phyloP scores from a whole-genome alignment of 2,113 vertebrate species.

The Neogobius melanostomus region DNA sequence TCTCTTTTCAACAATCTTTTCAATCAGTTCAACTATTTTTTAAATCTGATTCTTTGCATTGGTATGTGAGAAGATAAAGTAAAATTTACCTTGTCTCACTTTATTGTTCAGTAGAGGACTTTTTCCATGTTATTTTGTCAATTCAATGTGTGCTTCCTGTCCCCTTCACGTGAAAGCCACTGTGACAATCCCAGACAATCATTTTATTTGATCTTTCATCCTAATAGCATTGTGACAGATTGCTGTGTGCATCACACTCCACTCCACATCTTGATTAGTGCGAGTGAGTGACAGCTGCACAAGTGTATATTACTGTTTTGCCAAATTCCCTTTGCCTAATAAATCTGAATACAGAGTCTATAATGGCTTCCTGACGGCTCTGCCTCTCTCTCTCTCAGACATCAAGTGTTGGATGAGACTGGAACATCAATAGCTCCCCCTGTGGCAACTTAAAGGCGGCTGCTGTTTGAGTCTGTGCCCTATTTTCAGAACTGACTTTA shows the following conservation, averaged over 20 bases:
- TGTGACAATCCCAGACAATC: neutral
- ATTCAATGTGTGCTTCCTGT: neutral
- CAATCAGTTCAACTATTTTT: too few species aligned
- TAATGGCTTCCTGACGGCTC: neutral
- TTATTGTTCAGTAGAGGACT: too few species aligned
- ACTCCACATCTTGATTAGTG: conserved; percentile 15
- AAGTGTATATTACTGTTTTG: conserved; percentile 31
- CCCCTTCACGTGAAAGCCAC: neutral
- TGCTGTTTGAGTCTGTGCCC: conserved; percentile 40
- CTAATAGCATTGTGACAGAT: neutral
- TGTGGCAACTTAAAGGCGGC: conserved; percentile 56
- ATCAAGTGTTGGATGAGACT: conserved; percentile 30
- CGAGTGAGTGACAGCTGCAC: conserved; percentile 12
- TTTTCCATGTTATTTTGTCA: neutral
- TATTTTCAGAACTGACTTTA: conserved; percentile 10
- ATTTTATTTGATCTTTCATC: neutral
- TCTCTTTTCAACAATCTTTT: too few species aligned
- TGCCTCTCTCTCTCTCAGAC: neutral
- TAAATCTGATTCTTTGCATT: too few species aligned
- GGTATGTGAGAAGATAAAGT: too few species aligned
- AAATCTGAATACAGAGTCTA: conserved; percentile 32
- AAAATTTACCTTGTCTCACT: too few species aligned
- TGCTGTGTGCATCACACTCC: conserved; percentile 13
- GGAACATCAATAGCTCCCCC: conserved; percentile 64
- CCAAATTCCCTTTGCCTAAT: conserved; percentile 50